These are phyloP conservation scores for Acanthopagrus latus DNA, from an alignment of 2,797 vertebrate species.

Conservation along the genomic window DNA sequence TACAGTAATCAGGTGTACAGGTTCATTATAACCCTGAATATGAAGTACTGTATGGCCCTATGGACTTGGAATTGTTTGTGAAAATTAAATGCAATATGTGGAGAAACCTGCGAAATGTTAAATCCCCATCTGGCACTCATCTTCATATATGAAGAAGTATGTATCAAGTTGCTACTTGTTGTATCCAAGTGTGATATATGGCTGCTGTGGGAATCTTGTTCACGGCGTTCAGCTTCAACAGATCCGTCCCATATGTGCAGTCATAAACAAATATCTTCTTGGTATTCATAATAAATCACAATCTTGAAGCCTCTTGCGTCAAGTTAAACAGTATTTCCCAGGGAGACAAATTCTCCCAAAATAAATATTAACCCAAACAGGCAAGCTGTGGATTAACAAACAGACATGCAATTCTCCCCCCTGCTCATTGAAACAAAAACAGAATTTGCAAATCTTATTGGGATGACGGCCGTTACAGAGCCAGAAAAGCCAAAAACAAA, in stretches of 20 bases:
- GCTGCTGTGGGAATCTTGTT: constrained; percentile 33
- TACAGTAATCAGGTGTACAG: too few relatives aligned
- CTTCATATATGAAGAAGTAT: constrained; percentile 2
- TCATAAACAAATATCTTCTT: constrained; percentile 42
- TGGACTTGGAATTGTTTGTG: neutral
- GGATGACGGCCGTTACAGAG: neutral
- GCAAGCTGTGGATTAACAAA: constrained; percentile 36
- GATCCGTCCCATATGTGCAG: constrained; percentile 19
- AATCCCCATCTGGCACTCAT: constrained; percentile 25
- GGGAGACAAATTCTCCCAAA: constrained; percentile 18
- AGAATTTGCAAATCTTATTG: constrained; percentile 7
- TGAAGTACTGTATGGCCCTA: neutral
- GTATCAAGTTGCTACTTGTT: constrained; percentile 1
- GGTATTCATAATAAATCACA: constrained; percentile 29
- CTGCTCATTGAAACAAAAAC: constrained; percentile 24
- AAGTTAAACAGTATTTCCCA: constrained; percentile 38
- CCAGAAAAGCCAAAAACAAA: constrained; percentile 16
- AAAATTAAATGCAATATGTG: constrained; percentile 7
- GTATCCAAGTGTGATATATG: constrained; percentile 36
- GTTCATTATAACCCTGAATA: constrained; percentile 1
- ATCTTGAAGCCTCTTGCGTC: constrained; percentile 5
- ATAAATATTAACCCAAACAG: constrained; percentile 42
- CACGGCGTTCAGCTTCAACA: constrained; percentile 23
- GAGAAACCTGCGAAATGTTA: constrained; percentile 9
- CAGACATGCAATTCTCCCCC: neutral